A percentile compares a stretch with the other conserved stretches of the same genome.
phyloP scores from a whole-genome alignment of 2,797 vertebrate species.

The Intellagama lesueurii region DNA sequence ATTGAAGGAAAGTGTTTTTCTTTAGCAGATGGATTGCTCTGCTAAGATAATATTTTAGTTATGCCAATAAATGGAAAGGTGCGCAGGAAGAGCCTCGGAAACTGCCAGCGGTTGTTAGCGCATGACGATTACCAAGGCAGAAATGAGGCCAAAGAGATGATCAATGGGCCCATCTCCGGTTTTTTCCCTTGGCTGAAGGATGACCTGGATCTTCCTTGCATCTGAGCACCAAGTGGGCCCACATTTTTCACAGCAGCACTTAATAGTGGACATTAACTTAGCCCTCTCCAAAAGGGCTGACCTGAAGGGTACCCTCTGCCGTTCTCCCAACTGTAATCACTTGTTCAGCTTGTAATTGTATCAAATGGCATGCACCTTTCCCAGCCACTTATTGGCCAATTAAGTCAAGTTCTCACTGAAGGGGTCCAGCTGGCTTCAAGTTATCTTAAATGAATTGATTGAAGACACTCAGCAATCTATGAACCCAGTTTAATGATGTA shows the following conservation, averaged over 20 bases:
- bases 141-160: constrained; percentile 97
- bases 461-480: constrained; percentile 95
- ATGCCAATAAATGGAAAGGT: constrained; percentile 85
- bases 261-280: constrained; percentile 90
- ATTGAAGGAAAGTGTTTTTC: constrained; percentile 82
- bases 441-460: constrained; percentile 99
- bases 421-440: constrained; percentile 98
- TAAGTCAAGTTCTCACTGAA: constrained; percentile 99
- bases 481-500: constrained; percentile 99
- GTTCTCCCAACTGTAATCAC: constrained; percentile 92
- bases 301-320: constrained; percentile 79
- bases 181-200: constrained; percentile 92
- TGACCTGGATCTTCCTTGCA: constrained; percentile 92
- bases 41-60: constrained; percentile 82
- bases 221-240: constrained; percentile 89
- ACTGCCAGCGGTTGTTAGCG: constrained; percentile 87
- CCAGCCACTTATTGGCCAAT: constrained; percentile 99
- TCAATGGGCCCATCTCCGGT: constrained; percentile 87
- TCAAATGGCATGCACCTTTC: constrained; percentile 96
- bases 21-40: constrained; percentile 81
- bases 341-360: constrained; percentile 93
- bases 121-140: constrained; percentile 89
- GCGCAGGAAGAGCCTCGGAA: constrained; percentile 83
- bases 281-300: constrained; percentile 87
- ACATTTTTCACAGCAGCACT: constrained; percentile 94